Conservation (phyloP, 2,888 invertebrate species). For the Oscheius myriophilus region DNA sequence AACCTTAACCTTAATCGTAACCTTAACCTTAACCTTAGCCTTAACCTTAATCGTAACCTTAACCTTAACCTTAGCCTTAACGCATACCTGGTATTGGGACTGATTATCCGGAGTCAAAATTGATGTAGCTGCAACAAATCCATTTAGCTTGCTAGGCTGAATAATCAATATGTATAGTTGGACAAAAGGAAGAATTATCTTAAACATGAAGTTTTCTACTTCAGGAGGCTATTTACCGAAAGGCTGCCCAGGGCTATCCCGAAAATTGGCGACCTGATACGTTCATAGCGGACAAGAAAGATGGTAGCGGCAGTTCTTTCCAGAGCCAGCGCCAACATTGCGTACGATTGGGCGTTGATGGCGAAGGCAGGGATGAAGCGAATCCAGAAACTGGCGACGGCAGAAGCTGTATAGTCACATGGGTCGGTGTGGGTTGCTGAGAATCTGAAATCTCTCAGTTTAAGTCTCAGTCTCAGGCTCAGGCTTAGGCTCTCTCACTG, state of each 20-base stretch:
- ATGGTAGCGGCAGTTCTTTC: slow-evolving; percentile 13
- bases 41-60: too few species aligned
- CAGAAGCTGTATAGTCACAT: slow-evolving; percentile 15
- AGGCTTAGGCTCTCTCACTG: too few species aligned
- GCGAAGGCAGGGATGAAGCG: slow-evolving; percentile 19
- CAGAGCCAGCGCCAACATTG: slow-evolving; percentile 4
- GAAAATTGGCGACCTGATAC: slow-evolving; percentile 1
- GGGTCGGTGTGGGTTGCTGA: neutral
- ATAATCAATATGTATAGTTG: slow-evolving; percentile 13
- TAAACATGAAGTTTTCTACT: neutral
- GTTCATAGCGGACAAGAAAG: slow-evolving; percentile 7
- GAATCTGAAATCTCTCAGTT: slow-evolving; percentile 4
- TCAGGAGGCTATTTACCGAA: neutral
- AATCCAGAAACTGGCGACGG: slow-evolving; percentile 19
- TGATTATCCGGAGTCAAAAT: slow-evolving; percentile 15
- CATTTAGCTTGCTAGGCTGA: neutral
- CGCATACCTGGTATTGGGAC: neutral
- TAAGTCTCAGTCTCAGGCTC: too few species aligned
- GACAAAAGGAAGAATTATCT: slow-evolving; percentile 8
- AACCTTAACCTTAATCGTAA: too few species aligned
- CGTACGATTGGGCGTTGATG: slow-evolving; percentile 21
- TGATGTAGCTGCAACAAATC: slow-evolving; percentile 2
- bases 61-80: too few species aligned
- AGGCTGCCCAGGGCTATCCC: slow-evolving; percentile 1
- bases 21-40: too few species aligned